Base-by-base conservation (phyloP, 2,113 vertebrate species). In the Oryzias curvinotus region DNA sequence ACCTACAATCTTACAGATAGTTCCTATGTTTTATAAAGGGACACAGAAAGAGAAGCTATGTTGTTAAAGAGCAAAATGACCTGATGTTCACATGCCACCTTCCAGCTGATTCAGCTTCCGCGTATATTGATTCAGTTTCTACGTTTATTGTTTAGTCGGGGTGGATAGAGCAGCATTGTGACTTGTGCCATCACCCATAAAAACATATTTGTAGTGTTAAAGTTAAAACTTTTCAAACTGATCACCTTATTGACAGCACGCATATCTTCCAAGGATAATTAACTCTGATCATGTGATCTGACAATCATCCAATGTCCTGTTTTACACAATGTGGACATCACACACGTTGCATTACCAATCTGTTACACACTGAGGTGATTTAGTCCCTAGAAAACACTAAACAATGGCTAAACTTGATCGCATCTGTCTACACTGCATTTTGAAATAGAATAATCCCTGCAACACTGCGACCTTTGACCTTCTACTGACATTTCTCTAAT, bases 401-500 rank as follows among this genome's bases (percentile, higher is more conserved):
- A 59, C 45, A 26, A 68, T 15, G 28, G 16, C 15, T 63, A 15
- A 21, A 71, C 49, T 52, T 17, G 25, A 59, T 52, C 52, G 5
- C 61, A 58, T 47, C 7, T 17, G 21, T 47, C 45, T 45, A 42
- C 23, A 25, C 47, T 36, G 8, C 21, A 48, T 26, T 50, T 56
- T 14, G 4, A 75, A 46, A 61, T 25, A 65, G 26, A 68, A 52
- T 54, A 17, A 55, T 36, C 58, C 57, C 42, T 59, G 52, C 41
- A 53, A 19, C 43, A 13, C 47, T 18, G 42, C 23, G 52, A 76
- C 25, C 57, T 74, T 42, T 68, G 54, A 83, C 54, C 63, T 78
- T 30, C 3, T 4, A 43, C 16, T 58, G 36, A n/a, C 41, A 23
- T 60, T 74, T 75, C 17, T 5, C 25, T 17, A 18, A 56, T 36